phyloP scores from a whole-genome alignment of 1,140 invertebrate species.

The Drosophila lacertosa region DNA sequence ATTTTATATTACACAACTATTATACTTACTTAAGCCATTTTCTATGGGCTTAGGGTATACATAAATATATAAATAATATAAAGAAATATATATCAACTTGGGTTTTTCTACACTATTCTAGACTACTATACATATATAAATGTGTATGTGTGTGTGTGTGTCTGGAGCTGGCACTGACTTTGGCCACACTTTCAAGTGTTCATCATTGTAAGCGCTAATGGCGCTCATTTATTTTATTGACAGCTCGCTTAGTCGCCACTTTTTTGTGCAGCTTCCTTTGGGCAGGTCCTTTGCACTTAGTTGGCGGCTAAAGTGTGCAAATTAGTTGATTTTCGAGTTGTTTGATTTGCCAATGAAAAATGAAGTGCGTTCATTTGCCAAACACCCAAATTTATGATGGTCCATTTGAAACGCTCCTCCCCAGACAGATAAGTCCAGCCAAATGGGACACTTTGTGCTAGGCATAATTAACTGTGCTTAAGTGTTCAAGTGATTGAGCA shows the following conservation, averaged over 20 bases:
- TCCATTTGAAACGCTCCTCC: conserved; percentile 10
- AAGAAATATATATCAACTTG: too few relatives aligned
- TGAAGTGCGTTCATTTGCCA: conserved; percentile 38
- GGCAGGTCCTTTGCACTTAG: conserved; percentile 42
- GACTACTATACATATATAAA: background rate
- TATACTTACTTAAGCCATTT: too few relatives aligned
- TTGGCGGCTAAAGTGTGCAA: conserved; percentile 64
- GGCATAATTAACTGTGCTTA: conserved; percentile 7
- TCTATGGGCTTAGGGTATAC: too few relatives aligned
- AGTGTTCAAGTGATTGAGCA: too few relatives aligned
- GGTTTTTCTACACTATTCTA: background rate
- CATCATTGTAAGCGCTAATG: conserved; percentile 63
- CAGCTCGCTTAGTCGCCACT: conserved; percentile 43
- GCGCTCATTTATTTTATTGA: conserved; percentile 79
- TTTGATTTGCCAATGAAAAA: conserved; percentile 60
- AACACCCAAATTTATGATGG: conserved; percentile 26
- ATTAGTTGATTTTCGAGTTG: conserved; percentile 72
- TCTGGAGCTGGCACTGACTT: background rate
- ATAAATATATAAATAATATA: too few relatives aligned
- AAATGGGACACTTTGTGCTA: background rate
- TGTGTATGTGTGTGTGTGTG: background rate
- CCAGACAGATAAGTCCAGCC: conserved; percentile 13
- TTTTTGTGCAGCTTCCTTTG: conserved; percentile 8
- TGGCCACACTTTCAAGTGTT: conserved; percentile 56
- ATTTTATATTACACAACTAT: too few relatives aligned